Evolutionary conservation across 2,113 vertebrate species (phyloP).

Genomic region (zebrafish (Danio rerio)): GRCz12tu NC_133188.1:5508501-5509000

Average conservation of each 20-base stretch:
- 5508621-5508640: slow-evolving; percentile 68
- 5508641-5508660: slow-evolving; percentile 65
- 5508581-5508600: slow-evolving; percentile 85
- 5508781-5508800: slow-evolving; percentile 20
- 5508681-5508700: slow-evolving; percentile 54
- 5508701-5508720: background rate
- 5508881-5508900: slow-evolving; percentile 81
- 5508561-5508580: slow-evolving; percentile 97
- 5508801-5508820: slow-evolving; percentile 45
- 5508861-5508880: slow-evolving; percentile 72
- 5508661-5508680: slow-evolving; percentile 36
- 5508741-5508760: slow-evolving; percentile 36
- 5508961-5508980: slow-evolving; percentile 88
- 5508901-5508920: slow-evolving; percentile 81
- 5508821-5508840: slow-evolving; percentile 71
- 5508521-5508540: slow-evolving; percentile 92
- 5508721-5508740: background rate
- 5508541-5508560: slow-evolving; percentile 99
- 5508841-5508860: slow-evolving; percentile 72
- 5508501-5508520: slow-evolving; percentile 94
- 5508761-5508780: slow-evolving; percentile 29
- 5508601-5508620: slow-evolving; percentile 71
- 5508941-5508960: slow-evolving; percentile 80
- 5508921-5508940: slow-evolving; percentile 85
- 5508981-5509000: slow-evolving; percentile 99